Percentiles rank a stretch among this genome's conserved stretches.
phyloP scores from a whole-genome alignment of 2,797 vertebrate genomes.

The Tachyglossus aculeatus region DNA sequence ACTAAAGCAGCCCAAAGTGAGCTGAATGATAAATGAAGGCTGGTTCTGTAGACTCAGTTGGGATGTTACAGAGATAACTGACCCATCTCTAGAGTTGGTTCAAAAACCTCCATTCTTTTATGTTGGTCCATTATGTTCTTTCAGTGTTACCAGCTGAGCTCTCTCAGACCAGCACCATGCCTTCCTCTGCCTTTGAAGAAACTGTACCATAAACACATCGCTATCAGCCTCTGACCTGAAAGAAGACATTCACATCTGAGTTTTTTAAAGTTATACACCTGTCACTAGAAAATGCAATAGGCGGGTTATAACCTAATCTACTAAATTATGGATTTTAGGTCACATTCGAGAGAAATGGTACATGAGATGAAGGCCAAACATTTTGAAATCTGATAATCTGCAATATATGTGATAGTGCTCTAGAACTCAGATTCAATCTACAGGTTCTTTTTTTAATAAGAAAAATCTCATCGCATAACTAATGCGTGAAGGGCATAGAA shows the following conservation, averaged over 20 bases:
- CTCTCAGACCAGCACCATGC: slow-evolving; percentile 27
- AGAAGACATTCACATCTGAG: slow-evolving; percentile 63
- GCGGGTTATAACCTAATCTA: slow-evolving; percentile 87
- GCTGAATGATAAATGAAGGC: not conserved
- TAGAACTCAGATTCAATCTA: slow-evolving; percentile 41
- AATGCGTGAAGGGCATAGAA: not conserved
- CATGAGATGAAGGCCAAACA: slow-evolving; percentile 65
- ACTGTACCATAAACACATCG: slow-evolving; percentile 52
- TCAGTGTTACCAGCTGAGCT: slow-evolving; percentile 34
- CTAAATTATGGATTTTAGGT: slow-evolving; percentile 78
- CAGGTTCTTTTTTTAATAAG: slow-evolving; percentile 42
- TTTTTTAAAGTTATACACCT: slow-evolving; percentile 80
- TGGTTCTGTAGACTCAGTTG: not conserved
- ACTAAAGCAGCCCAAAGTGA: slow-evolving; percentile 1
- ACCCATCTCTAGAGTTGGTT: slow-evolving; percentile 48
- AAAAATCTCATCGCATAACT: slow-evolving; percentile 31
- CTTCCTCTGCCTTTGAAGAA: slow-evolving; percentile 28
- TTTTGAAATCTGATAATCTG: slow-evolving; percentile 55
- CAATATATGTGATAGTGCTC: slow-evolving; percentile 32
- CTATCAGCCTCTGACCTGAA: slow-evolving; percentile 45
- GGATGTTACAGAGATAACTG: slow-evolving; percentile 27
- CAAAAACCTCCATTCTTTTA: not conserved
- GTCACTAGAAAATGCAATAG: slow-evolving; percentile 76
- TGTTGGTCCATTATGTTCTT: slow-evolving; percentile 38
- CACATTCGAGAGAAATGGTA: slow-evolving; percentile 84